Percentiles rank a stretch among this genome's conserved stretches.
These are phyloP conservation scores for Drosophila robusta DNA, from an alignment of 2,888 invertebrate genomes.

Conservation along the genomic window DNA sequence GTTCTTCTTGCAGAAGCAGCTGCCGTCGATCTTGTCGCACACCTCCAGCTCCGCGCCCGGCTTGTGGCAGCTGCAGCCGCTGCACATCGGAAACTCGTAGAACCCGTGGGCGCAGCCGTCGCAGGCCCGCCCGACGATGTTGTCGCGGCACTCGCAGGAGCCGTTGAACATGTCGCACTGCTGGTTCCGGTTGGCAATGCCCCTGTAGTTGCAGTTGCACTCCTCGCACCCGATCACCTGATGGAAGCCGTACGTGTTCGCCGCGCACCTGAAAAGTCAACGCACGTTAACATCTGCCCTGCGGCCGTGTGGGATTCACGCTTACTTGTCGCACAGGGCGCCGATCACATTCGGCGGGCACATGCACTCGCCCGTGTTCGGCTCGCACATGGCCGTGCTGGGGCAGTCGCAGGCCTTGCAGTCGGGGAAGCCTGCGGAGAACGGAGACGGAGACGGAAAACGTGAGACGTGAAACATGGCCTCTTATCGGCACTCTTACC, in stretches of 20 bases:
- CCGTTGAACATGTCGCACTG: slow-evolving; percentile 96
- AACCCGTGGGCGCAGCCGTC: slow-evolving; percentile 94
- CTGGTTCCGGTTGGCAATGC: slow-evolving; percentile 90
- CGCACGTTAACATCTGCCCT: no score
- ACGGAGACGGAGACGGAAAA: no score
- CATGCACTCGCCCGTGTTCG: slow-evolving; percentile 91
- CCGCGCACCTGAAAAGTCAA: slow-evolving; percentile 87
- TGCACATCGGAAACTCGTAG: slow-evolving; percentile 95
- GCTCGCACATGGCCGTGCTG: slow-evolving; percentile 92
- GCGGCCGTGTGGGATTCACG: no score
- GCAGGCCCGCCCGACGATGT: slow-evolving; percentile 95
- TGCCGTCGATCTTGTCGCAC: slow-evolving; percentile 90
- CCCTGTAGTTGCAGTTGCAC: slow-evolving; percentile 94
- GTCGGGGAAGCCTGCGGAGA: slow-evolving; percentile 95
- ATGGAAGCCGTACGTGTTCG: slow-evolving; percentile 96
- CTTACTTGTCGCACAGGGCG: slow-evolving; percentile 91
- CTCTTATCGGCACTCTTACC: no score
- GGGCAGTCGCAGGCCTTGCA: slow-evolving; percentile 96
- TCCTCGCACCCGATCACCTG: slow-evolving; percentile 97
- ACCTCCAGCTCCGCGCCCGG: slow-evolving; percentile 94
- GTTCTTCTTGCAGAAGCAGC: slow-evolving; percentile 91
- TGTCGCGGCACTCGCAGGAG: slow-evolving; percentile 93
- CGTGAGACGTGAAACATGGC: no score
- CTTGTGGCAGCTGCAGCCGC: slow-evolving; percentile 91
- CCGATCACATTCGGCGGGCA: slow-evolving; percentile 97